phyloP scores from a whole-genome alignment of 2,113 vertebrate genomes.

The Bubo scandiacus region DNA sequence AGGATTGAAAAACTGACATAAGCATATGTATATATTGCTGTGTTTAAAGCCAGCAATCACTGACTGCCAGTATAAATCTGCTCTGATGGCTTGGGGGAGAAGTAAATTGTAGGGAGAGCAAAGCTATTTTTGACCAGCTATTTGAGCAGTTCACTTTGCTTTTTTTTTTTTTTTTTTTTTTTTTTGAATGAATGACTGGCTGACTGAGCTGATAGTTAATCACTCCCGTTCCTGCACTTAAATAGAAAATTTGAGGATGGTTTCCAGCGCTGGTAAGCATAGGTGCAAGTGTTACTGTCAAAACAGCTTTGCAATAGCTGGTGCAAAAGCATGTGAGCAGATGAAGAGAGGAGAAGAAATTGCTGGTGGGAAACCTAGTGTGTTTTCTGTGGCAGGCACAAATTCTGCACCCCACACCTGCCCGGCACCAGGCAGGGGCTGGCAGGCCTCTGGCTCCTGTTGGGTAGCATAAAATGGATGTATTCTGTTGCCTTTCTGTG shows the following conservation, averaged over 20 bases:
- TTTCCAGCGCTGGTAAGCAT: background rate
- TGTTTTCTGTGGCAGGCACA: background rate
- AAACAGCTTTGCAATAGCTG: background rate
- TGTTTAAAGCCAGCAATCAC: background rate
- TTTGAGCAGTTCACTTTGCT: background rate
- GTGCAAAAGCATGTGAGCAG: rapidly evolving
- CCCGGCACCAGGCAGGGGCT: background rate
- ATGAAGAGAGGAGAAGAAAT: background rate
- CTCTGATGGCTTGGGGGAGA: background rate
- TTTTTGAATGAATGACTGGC: background rate
- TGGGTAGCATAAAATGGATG: background rate
- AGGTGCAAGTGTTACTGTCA: background rate
- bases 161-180: background rate
- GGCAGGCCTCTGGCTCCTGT: background rate
- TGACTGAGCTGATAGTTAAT: background rate
- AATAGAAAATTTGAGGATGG: background rate
- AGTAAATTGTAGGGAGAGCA: constrained; percentile 5
- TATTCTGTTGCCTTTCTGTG: background rate
- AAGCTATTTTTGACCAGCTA: constrained; percentile 41
- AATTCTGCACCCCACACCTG: background rate
- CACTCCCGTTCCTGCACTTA: background rate
- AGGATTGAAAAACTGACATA: background rate
- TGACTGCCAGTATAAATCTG: constrained; percentile 13
- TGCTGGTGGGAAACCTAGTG: rapidly evolving
- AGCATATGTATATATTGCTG: background rate